Conservation (phyloP, 2,113 vertebrate genomes). For the Rhabdomys dilectus region DNA sequence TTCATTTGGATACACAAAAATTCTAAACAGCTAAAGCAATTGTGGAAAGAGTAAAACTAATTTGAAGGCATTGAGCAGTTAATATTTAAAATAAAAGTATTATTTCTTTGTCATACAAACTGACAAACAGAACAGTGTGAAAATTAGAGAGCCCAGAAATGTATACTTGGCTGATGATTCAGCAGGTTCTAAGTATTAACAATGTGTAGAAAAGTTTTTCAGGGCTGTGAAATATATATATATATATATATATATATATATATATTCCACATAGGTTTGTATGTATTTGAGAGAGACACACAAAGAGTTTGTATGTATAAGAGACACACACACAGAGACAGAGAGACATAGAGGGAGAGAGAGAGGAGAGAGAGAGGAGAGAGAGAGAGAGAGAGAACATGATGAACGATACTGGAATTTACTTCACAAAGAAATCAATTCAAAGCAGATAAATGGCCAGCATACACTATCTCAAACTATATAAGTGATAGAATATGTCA, state of each 20-base stretch:
- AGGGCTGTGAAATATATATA: neutral
- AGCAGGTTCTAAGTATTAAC: neutral
- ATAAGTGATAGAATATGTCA: neutral
- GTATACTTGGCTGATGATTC: neutral
- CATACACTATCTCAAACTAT: neutral
- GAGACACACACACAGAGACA: too few relatives aligned
- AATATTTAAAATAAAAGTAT: neutral
- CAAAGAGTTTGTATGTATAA: too few relatives aligned
- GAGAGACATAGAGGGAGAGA: too few relatives aligned
- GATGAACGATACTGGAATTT: neutral
- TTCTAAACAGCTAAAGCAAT: neutral
- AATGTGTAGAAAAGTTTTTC: neutral
- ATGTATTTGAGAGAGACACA: too few relatives aligned
- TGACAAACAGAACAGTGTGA: neutral
- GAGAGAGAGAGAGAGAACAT: neutral
- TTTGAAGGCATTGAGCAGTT: neutral
- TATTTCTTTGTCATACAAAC: neutral
- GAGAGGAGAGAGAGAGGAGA: accelerated
- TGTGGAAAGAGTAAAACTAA: neutral
- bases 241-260: too few relatives aligned
- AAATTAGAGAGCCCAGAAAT: neutral
- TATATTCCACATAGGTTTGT: too few relatives aligned
- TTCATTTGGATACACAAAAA: neutral
- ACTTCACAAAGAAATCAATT: neutral
- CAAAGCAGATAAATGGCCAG: neutral